A percentile compares a stretch with the other conserved stretches of the same genome.
phyloP scores from a whole-genome alignment of 2,797 vertebrate species.

The Hylomyscus alleni region DNA sequence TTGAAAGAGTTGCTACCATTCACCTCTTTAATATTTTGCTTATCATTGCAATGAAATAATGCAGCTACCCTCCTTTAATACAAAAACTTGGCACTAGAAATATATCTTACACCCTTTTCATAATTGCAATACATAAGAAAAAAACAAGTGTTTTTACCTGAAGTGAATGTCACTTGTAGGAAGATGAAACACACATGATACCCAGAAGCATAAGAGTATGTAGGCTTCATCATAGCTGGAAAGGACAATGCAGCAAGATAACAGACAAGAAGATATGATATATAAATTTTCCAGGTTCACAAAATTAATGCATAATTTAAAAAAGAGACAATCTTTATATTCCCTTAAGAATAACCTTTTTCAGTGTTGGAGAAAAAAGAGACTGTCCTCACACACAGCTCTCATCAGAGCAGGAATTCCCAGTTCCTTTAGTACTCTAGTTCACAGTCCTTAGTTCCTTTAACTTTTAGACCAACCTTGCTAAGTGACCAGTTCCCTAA shows the following conservation, averaged over 20 bases:
- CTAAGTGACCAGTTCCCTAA: not conserved
- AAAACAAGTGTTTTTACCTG: constrained; percentile 25
- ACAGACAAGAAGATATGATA: not conserved
- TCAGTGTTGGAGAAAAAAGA: not conserved
- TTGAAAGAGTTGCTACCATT: not conserved
- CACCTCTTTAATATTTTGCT: not conserved
- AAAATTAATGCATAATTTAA: not conserved
- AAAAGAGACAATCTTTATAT: not conserved
- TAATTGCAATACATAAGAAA: not conserved
- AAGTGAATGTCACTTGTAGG: not conserved
- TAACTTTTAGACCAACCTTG: not conserved
- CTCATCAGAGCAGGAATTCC: not conserved
- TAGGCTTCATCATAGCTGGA: constrained; percentile 14
- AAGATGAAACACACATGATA: not conserved
- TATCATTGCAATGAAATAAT: not conserved
- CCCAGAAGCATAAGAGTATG: not conserved
- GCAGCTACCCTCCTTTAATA: not conserved
- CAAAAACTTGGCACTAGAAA: not conserved
- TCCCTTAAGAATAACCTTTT: not conserved
- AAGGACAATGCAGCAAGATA: not conserved
- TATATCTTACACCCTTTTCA: not conserved
- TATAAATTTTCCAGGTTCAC: not conserved
- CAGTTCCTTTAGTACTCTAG: not conserved
- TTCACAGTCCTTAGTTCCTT: not conserved
- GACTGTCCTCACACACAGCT: not conserved